phyloP scores from a whole-genome alignment of 2,113 vertebrate genomes.

The Oncorhynchus clarkii region DNA sequence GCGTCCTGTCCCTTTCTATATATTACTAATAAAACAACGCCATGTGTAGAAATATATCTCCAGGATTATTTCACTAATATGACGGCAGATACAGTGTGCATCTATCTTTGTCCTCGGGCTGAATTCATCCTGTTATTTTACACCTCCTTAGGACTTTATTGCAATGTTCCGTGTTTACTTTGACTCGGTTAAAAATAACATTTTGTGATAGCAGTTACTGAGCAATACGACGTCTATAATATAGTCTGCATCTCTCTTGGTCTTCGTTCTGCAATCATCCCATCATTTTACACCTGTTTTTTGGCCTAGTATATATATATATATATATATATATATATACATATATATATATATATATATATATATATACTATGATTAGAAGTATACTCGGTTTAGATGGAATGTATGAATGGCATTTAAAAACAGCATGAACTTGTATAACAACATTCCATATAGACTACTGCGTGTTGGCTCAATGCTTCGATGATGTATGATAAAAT shows the following conservation, averaged over 20 bases:
- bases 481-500: no score
- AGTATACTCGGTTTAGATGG: not conserved
- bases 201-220: constrained; percentile 68
- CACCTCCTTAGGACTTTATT: no score
- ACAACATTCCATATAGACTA: no score
- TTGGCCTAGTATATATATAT: not conserved
- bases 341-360: not conserved
- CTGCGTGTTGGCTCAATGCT: no score
- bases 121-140: no score
- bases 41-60: constrained; percentile 84
- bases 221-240: constrained; percentile 65
- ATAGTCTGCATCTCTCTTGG: constrained; percentile 22
- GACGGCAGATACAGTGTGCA: no score
- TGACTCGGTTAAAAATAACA: no score
- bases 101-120: no score
- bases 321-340: no score
- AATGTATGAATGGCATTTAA: not conserved
- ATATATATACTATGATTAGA: not conserved
- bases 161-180: no score
- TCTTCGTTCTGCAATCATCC: not conserved
- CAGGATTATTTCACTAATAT: constrained; percentile 31
- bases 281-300: no score
- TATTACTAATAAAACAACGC: constrained; percentile 82
- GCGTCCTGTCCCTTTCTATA: constrained; percentile 76
- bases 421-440: not conserved